Evolutionary conservation across 2,113 vertebrate species (phyloP), one percentile per base, ranked within the genome.

Genomic region (Atrichornis clamosus): DNA sequence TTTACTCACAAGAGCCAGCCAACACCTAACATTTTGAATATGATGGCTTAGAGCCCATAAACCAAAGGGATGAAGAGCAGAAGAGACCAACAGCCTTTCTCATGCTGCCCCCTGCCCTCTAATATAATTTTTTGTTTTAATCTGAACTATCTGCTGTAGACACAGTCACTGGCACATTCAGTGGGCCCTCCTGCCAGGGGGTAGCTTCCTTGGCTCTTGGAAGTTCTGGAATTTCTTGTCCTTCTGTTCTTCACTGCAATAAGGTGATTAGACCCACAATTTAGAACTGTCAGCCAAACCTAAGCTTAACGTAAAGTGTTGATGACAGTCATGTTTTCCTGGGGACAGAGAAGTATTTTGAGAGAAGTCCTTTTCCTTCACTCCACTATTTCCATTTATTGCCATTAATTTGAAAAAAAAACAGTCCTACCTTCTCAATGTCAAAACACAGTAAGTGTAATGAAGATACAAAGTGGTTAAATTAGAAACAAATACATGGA

Each of bases 121-220:
- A 78, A 82, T 32, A 44, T 7, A 58, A 13, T 15, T 14, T 6
- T 10, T 62, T 39, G 55, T 72, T 28, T 69, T 35, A 39, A 19
- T 21, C 10, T 52, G 65, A 67, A 21, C 23, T 82, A 42, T 6
- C n/a, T 19, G 56, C 15, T 58, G 15, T 3, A 2, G 73, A 59
- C 32, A 53, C 12, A 81, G 56, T 9, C 50, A 53, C 21, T 2
- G 13, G 21, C 32, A 77, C 8, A 20, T 10, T 22, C 20, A 37
- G 33, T 17, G 19, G 74, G 50, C 26, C 30, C 24, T 46, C 35
- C 19, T 59, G 32, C 20, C 0, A n/a, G 0, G 39, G 28, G 4
- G 3, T 18, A 49, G 15, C n/a, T 30, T 79, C n/a, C 15, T 69
- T 74, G 64, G 30, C 16, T 28, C 37, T 19, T n/a, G 19, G 15